Evolutionary conservation across 2,888 invertebrate species (phyloP).

Genomic region (Mythimna vitellina): DNA sequence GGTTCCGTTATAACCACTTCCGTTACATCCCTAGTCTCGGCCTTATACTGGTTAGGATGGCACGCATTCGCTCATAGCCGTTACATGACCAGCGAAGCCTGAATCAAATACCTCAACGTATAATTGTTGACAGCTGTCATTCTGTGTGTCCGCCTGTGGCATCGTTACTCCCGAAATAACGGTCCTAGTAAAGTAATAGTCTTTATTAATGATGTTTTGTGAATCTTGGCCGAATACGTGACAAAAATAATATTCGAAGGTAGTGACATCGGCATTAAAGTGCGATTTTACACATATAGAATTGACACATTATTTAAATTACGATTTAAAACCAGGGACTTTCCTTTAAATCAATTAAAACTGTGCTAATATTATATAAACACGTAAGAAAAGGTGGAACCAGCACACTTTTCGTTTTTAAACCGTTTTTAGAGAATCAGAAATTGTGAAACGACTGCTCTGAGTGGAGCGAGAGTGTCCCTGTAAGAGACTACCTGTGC

Average conservation of each 20-base stretch:
- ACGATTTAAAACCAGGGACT: background rate
- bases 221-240: background rate
- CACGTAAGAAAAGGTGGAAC: too few species aligned
- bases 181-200: background rate
- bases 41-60: too few species aligned
- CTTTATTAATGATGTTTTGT: background rate
- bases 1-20: too few species aligned
- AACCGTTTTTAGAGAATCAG: background rate
- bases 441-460: too few species aligned
- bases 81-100: too few species aligned
- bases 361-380: background rate
- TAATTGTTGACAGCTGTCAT: background rate
- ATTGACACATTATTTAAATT: conserved; percentile 47
- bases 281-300: conserved; percentile 34
- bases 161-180: background rate
- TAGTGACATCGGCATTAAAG: conserved; percentile 12
- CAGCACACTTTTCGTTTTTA: too few species aligned
- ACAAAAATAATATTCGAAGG: background rate
- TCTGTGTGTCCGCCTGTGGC: background rate
- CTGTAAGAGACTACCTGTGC: too few species aligned
- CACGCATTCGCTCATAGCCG: too few species aligned
- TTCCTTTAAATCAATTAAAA: conserved; percentile 6
- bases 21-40: too few species aligned
- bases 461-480: too few species aligned
- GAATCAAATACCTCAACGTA: too few species aligned